phyloP scores from a whole-genome alignment of 2,113 vertebrate genomes.

The Cololabis saira region DNA sequence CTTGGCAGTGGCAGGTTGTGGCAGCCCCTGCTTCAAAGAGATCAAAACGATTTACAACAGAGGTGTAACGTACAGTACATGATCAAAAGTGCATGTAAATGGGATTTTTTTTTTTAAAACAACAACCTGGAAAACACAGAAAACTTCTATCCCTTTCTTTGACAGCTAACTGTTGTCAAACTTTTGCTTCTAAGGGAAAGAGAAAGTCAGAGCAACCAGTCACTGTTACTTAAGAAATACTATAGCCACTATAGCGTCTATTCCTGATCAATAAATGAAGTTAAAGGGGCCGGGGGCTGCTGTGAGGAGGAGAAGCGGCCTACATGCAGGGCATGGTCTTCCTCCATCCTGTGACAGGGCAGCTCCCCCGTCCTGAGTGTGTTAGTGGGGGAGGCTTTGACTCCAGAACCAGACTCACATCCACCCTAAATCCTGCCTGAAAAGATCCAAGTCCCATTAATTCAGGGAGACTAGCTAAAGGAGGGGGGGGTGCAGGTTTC shows the following conservation, averaged over 20 bases:
- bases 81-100: background rate
- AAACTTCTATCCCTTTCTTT: no score
- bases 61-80: background rate
- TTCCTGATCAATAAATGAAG: slow-evolving; percentile 12
- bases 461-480: background rate
- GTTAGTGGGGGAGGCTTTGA: slow-evolving; percentile 4
- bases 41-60: background rate
- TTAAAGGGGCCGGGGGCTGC: background rate
- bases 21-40: slow-evolving; percentile 2
- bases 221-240: background rate
- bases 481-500: slow-evolving; percentile 1
- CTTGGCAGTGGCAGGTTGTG: no score
- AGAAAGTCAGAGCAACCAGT: background rate
- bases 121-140: no score
- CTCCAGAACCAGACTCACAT: slow-evolving; percentile 19
- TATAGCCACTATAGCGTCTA: background rate
- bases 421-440: background rate
- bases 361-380: slow-evolving; percentile 33
- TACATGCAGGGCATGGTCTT: slow-evolving; percentile 12
- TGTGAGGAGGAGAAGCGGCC: background rate
- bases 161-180: slow-evolving; percentile 19
- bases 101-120: no score
- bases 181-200: background rate
- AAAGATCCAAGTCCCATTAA: background rate
- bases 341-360: slow-evolving; percentile 18